phyloP scores from a whole-genome alignment of 2,888 invertebrate species.

The Phorcus lineatus region DNA sequence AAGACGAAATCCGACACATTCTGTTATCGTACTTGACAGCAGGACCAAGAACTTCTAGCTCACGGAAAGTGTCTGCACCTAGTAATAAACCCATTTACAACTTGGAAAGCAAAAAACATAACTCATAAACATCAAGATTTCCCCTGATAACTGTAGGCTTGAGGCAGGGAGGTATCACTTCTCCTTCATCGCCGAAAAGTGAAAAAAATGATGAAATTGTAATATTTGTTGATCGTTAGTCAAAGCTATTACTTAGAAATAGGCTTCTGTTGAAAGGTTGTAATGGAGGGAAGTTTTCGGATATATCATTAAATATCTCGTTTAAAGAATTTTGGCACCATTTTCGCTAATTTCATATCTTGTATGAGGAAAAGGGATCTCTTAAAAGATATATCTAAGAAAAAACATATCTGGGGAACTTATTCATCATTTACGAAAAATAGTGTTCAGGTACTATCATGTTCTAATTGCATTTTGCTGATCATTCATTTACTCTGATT shows the following conservation, averaged over 20 bases:
- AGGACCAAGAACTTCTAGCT: background rate
- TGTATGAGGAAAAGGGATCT: background rate
- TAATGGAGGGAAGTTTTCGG: background rate
- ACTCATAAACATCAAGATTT: slow-evolving; percentile 20
- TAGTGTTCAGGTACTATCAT: too few relatives aligned
- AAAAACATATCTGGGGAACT: too few relatives aligned
- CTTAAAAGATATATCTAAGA: too few relatives aligned
- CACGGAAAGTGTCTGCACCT: slow-evolving; percentile 19
- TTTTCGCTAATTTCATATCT: background rate
- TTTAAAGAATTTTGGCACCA: background rate
- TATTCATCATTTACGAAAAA: too few relatives aligned
- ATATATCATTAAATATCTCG: background rate
- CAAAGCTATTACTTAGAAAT: background rate
- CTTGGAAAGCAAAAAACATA: slow-evolving; percentile 19
- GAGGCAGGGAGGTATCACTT: slow-evolving; percentile 7
- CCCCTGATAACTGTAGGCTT: background rate
- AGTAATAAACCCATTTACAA: slow-evolving; percentile 25
- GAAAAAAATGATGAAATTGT: slow-evolving; percentile 4
- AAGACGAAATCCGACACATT: slow-evolving; percentile 6
- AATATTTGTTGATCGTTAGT: background rate
- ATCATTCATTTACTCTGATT: too few relatives aligned
- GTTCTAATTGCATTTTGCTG: too few relatives aligned
- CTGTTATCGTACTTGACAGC: slow-evolving; percentile 2
- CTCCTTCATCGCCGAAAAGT: background rate
- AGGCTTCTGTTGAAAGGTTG: background rate